Evolutionary conservation across 1,140 invertebrate genomes (phyloP).

Genomic region (Drosophila teissieri): DNA sequence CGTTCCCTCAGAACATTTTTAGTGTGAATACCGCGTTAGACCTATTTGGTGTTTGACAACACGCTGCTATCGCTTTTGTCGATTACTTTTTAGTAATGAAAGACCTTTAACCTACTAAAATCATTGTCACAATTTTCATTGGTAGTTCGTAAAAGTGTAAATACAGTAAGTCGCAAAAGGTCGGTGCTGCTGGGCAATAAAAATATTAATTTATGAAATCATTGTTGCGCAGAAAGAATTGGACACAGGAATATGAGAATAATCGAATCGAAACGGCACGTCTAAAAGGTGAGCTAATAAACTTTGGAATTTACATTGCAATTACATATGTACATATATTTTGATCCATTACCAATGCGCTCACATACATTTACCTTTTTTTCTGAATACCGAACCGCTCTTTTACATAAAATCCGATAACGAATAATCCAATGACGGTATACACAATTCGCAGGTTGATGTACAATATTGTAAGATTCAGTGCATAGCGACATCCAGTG

Average conservation of each 20-base stretch:
- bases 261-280: not conserved
- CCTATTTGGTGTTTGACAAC: not conserved
- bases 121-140: conserved; percentile 18
- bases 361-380: not conserved
- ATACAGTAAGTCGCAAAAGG: conserved; percentile 16
- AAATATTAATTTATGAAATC: not conserved
- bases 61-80: conserved; percentile 1
- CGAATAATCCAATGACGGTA: not conserved
- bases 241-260: conserved; percentile 2
- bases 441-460: conserved; percentile 1
- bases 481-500: not conserved
- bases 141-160: conserved; percentile 22
- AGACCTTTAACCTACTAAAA: conserved; percentile 42
- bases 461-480: not conserved
- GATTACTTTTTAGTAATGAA: conserved; percentile 17
- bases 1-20: not conserved
- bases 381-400: not conserved
- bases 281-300: conserved; percentile 4
- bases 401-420: conserved; percentile 7
- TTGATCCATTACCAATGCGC: conserved; percentile 10
- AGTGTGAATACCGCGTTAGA: not conserved
- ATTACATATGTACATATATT: conserved; percentile 13
- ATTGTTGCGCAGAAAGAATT: not conserved
- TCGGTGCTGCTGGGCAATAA: not conserved
- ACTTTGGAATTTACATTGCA: conserved; percentile 8